These are phyloP conservation scores for Equus przewalskii DNA, from an alignment of 2,113 vertebrate genomes.

Conservation along the genomic window DNA sequence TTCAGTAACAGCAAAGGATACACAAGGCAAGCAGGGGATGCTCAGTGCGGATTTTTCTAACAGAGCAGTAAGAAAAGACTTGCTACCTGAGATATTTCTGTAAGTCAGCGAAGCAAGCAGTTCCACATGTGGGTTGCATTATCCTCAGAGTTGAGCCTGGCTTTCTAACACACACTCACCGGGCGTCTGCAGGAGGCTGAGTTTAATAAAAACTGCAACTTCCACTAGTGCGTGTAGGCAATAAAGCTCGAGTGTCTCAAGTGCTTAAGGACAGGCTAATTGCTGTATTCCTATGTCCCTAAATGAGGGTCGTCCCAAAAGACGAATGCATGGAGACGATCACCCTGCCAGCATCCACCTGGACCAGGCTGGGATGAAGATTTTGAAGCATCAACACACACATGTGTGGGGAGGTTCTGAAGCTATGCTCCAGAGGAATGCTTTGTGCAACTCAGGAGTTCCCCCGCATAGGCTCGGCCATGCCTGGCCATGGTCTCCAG, in stretches of 20 bases:
- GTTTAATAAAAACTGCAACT: conserved; percentile 80
- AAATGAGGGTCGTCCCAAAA: conserved; percentile 78
- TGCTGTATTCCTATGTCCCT: conserved; percentile 78
- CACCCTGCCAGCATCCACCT: rapidly evolving
- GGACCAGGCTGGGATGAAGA: neutral
- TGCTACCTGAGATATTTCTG: conserved; percentile 87
- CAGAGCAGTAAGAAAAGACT: conserved; percentile 79
- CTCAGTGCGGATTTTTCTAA: conserved; percentile 60
- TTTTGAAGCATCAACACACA: rapidly evolving
- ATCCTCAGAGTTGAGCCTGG: conserved; percentile 78
- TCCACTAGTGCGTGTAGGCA: conserved; percentile 72
- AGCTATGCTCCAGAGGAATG: rapidly evolving
- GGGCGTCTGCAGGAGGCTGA: conserved; percentile 71
- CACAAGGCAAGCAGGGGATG: conserved; percentile 71
- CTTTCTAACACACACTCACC: conserved; percentile 82
- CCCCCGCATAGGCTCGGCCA: neutral
- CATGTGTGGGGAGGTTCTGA: rapidly evolving
- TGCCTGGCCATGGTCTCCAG: rapidly evolving
- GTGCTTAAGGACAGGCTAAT: conserved; percentile 82
- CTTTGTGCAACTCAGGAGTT: neutral
- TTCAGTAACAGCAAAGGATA: neutral
- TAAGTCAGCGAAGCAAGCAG: conserved; percentile 78
- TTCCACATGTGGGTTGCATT: conserved; percentile 84
- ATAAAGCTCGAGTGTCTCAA: conserved; percentile 79
- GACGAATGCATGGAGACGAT: conserved; percentile 31